Percentiles rank a stretch among this genome's conserved stretches.
phyloP scores from a whole-genome alignment of 2,888 invertebrate species.

The Hemithea aestivaria region DNA sequence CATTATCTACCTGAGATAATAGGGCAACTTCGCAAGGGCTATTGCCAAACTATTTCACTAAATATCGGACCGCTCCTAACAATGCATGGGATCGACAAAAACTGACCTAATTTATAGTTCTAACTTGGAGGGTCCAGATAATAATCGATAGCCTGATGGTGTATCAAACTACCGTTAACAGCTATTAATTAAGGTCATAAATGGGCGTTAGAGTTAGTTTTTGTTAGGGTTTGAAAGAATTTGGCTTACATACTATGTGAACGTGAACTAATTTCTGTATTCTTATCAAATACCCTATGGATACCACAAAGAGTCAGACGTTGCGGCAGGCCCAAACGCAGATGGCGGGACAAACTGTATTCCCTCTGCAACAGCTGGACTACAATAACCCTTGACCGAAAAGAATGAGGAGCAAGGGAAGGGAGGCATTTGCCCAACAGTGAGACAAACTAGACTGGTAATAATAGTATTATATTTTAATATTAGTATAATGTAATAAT shows the following conservation, averaged over 20 bases:
- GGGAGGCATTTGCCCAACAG: too few relatives aligned
- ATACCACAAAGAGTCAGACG: too few relatives aligned
- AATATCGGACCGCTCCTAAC: constrained; percentile 9
- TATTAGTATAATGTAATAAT: too few relatives aligned
- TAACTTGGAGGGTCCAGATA: constrained; percentile 14
- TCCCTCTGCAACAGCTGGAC: too few relatives aligned
- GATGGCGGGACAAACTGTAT: too few relatives aligned
- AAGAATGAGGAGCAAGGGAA: too few relatives aligned
- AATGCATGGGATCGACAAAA: constrained; percentile 12
- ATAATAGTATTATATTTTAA: too few relatives aligned
- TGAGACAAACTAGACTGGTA: too few relatives aligned
- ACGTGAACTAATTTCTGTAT: too few relatives aligned
- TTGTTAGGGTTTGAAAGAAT: not conserved
- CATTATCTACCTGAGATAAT: constrained; percentile 5
- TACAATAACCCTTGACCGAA: too few relatives aligned
- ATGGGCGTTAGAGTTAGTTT: not conserved
- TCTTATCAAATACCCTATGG: too few relatives aligned
- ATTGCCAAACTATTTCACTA: constrained; percentile 15
- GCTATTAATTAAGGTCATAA: constrained; percentile 6
- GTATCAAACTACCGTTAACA: constrained; percentile 14
- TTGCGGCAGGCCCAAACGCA: too few relatives aligned
- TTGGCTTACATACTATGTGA: not conserved
- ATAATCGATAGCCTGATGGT: constrained; percentile 10
- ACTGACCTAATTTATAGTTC: constrained; percentile 12
- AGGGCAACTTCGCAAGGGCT: constrained; percentile 8